Percentiles rank a stretch among this genome's conserved stretches.
Evolutionary conservation across 2,113 vertebrate species (phyloP).

Genomic region (Percopsis transmontana): DNA sequence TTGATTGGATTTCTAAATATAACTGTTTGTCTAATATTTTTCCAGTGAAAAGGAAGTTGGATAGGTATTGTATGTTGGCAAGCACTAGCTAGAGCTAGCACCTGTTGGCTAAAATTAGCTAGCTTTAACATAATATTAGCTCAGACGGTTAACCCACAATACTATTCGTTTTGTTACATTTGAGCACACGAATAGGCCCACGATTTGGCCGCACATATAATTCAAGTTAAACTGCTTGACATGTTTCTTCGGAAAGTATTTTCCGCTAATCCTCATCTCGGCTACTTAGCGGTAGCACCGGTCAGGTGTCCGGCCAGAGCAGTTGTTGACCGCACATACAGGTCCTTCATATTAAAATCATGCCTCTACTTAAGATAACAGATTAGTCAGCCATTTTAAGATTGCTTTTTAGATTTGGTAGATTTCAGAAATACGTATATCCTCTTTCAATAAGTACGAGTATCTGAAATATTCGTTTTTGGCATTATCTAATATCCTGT

Average conservation of each 20-base stretch:
- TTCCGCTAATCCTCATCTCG: neutral
- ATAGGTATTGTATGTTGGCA: neutral
- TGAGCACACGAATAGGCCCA: too few relatives aligned
- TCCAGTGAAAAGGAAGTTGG: neutral
- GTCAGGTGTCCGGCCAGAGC: slow-evolving; percentile 21
- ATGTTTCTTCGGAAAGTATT: neutral
- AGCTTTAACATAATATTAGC: neutral
- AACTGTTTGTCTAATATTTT: neutral
- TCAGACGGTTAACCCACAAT: neutral
- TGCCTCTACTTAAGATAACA: too few relatives aligned
- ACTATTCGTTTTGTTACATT: too few relatives aligned
- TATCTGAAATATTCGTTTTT: too few relatives aligned
- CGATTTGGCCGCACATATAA: too few relatives aligned
- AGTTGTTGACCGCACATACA: neutral
- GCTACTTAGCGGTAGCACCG: slow-evolving; percentile 52
- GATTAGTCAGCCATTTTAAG: too few relatives aligned
- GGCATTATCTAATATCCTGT: too few relatives aligned
- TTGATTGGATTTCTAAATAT: neutral
- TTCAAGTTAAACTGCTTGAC: neutral
- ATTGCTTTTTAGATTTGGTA: too few relatives aligned
- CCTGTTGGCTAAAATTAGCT: neutral
- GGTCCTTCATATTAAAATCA: neutral
- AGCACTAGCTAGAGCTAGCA: neutral
- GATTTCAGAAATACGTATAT: too few relatives aligned
- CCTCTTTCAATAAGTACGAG: too few relatives aligned